Percentiles rank a stretch among this genome's conserved stretches.
These are phyloP conservation scores for Toxotes chatareus DNA, from an alignment of 2,113 vertebrate genomes.

Conservation along the genomic window DNA sequence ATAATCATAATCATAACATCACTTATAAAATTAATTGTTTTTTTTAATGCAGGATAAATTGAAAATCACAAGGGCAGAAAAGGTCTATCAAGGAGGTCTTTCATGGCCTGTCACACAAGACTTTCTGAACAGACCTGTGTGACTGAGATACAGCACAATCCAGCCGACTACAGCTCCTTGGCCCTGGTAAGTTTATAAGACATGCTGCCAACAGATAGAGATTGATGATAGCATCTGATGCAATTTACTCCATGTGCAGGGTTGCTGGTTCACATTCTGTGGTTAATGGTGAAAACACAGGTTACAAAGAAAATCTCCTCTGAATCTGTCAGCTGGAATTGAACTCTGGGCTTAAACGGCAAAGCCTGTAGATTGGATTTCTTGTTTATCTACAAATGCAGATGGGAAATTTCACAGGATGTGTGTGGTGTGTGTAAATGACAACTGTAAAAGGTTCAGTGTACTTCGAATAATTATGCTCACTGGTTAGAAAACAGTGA, in stretches of 20 bases:
- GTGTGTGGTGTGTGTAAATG: constrained; percentile 33
- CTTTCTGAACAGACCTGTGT: constrained; percentile 58
- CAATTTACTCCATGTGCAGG: constrained; percentile 76
- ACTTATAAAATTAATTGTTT: not conserved
- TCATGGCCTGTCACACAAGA: constrained; percentile 54
- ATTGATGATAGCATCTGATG: constrained; percentile 80
- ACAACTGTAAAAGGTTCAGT: constrained; percentile 13
- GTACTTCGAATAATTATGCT: constrained; percentile 37
- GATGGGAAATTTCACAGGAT: constrained; percentile 47
- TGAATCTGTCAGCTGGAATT: constrained; percentile 68
- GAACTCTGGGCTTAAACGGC: constrained; percentile 55
- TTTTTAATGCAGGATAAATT: constrained; percentile 18
- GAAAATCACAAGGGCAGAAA: constrained; percentile 2
- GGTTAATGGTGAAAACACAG: constrained; percentile 65
- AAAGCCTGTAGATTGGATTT: constrained; percentile 61
- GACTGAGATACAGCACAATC: constrained; percentile 68
- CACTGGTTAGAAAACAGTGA: constrained; percentile 20
- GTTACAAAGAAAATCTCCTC: constrained; percentile 68
- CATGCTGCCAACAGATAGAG: constrained; percentile 73
- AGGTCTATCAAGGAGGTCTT: constrained; percentile 35
- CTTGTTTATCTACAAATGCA: constrained; percentile 73
- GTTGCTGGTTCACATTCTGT: constrained; percentile 71
- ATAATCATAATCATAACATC: not conserved
- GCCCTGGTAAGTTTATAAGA: constrained; percentile 62
- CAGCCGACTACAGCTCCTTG: constrained; percentile 51